Percentiles rank a stretch among this genome's conserved stretches.
phyloP scores from a whole-genome alignment of 2,888 invertebrate genomes.

The Drosophila sordidula region DNA sequence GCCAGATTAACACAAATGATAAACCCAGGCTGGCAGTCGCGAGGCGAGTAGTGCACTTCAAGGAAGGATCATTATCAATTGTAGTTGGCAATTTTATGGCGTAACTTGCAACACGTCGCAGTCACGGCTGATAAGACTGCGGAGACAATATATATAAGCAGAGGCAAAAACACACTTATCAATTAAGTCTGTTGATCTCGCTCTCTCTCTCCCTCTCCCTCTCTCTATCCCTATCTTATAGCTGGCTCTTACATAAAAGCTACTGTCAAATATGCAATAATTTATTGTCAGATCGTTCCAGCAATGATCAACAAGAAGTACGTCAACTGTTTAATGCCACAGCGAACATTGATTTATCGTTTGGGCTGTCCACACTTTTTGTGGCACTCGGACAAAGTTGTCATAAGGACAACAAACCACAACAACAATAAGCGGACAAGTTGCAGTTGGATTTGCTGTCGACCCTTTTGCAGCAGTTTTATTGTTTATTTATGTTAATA shows the following conservation, averaged over 20 bases:
- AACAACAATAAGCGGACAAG: conserved; percentile 26
- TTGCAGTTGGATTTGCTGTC: conserved; percentile 22
- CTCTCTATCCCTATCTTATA: conserved; percentile 3
- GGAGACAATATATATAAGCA: conserved; percentile 3
- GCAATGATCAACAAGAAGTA: conserved; percentile 56
- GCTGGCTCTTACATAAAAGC: conserved; percentile 36
- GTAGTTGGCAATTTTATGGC: conserved; percentile 73
- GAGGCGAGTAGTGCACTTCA: neutral
- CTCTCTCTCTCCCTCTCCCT: neutral
- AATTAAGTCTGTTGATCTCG: conserved; percentile 36
- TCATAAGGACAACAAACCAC: conserved; percentile 68
- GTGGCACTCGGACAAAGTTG: conserved; percentile 70
- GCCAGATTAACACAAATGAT: conserved; percentile 83
- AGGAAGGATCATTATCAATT: conserved; percentile 37
- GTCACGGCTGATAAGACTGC: conserved; percentile 70
- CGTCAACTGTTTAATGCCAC: conserved; percentile 56
- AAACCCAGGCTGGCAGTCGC: conserved; percentile 50
- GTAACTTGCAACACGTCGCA: conserved; percentile 60
- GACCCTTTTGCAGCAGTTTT: conserved; percentile 72
- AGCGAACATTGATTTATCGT: conserved; percentile 71
- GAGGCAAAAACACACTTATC: conserved; percentile 35
- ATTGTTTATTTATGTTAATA: conserved; percentile 77
- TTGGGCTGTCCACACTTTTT: conserved; percentile 70
- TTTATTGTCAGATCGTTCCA: conserved; percentile 73
- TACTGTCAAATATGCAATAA: conserved; percentile 76